Evolutionary conservation across 2,113 vertebrate species (phyloP).

Genomic region (Scytalopus superciliaris): DNA sequence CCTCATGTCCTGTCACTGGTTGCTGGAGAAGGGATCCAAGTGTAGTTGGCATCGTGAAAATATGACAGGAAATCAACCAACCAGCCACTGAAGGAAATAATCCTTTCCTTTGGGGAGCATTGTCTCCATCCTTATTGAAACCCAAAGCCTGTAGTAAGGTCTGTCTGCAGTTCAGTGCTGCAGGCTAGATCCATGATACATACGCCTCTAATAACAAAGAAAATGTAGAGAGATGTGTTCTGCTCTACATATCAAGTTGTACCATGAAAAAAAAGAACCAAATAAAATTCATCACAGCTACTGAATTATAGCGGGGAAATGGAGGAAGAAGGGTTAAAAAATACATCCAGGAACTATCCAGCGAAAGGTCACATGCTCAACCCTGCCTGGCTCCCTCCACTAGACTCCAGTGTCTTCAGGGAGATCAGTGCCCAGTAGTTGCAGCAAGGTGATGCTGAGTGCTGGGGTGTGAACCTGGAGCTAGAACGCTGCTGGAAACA

Average conservation of each 20-base stretch:
- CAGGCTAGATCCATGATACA: neutral
- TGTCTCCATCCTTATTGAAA: neutral
- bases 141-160: neutral
- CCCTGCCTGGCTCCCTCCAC: neutral
- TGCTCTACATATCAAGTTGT: neutral
- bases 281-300: neutral
- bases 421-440: neutral
- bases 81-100: neutral
- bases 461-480: neutral
- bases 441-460: neutral
- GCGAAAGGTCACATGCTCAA: too few relatives aligned
- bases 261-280: neutral
- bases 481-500: neutral
- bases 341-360: neutral
- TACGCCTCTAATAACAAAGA: neutral
- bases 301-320: neutral
- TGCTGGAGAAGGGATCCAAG: neutral
- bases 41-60: neutral
- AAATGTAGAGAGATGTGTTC: neutral
- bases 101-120: neutral
- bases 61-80: neutral
- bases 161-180: neutral
- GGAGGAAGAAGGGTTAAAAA: neutral
- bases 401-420: fast-evolving
- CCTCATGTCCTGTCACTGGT: neutral